These are phyloP conservation scores for Trachops cirrhosus DNA, from an alignment of 2,797 vertebrate species.

Conservation along the genomic window DNA sequence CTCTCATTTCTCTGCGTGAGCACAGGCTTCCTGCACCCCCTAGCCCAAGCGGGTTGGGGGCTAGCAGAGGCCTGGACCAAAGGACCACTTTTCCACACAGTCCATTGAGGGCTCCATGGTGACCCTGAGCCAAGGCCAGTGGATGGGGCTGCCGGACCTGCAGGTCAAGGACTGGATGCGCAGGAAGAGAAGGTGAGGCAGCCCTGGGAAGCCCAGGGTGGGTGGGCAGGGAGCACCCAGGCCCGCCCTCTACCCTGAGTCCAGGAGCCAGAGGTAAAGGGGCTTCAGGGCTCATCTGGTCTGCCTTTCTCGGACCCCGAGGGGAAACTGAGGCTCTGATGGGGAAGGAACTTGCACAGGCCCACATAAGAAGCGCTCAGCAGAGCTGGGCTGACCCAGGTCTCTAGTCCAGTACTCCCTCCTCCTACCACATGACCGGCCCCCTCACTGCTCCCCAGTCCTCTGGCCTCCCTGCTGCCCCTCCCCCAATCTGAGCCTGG, in stretches of 20 bases:
- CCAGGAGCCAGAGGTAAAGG: background rate
- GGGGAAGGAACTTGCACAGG: background rate
- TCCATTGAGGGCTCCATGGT: conserved; percentile 87
- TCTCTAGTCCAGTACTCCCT: background rate
- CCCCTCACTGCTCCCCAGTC: background rate
- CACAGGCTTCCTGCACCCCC: background rate
- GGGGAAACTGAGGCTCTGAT: background rate
- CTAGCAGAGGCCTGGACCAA: background rate
- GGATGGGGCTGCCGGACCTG: conserved; percentile 89
- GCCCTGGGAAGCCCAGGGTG: rapidly evolving
- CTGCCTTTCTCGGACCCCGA: background rate
- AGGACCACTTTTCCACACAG: conserved; percentile 64
- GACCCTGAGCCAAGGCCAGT: conserved; percentile 87
- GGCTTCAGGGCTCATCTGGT: rapidly evolving
- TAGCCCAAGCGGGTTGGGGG: rapidly evolving
- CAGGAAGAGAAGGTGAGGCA: conserved; percentile 81
- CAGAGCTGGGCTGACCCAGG: background rate
- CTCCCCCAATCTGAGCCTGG: background rate
- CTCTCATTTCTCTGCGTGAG: background rate
- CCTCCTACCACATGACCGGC: background rate
- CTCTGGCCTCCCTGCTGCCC: background rate
- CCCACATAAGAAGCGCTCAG: rapidly evolving
- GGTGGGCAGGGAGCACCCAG: background rate
- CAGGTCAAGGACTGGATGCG: conserved; percentile 86
- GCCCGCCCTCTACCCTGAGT: rapidly evolving